A percentile compares a stretch with the other conserved stretches of the same genome.
Evolutionary conservation across 1,140 invertebrate species (phyloP).

Genomic region (Octopus sinensis): DNA sequence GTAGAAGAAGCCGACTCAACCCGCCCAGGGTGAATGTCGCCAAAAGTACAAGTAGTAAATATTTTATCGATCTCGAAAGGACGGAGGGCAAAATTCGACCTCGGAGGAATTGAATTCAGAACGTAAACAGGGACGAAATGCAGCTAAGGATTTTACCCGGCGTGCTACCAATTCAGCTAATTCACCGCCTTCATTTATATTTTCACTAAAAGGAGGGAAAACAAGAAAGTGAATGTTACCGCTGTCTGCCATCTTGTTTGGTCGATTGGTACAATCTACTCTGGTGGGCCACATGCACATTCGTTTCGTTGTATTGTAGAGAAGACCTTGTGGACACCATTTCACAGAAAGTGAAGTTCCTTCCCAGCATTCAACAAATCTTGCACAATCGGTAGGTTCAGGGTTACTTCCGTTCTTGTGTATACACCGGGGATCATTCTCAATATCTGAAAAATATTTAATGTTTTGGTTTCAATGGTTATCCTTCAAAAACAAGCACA

Average conservation of each 20-base stretch:
- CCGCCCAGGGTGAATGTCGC: too few species aligned
- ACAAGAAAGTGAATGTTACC: background rate
- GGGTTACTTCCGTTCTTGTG: conserved; percentile 14
- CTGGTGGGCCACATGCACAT: conserved; percentile 2
- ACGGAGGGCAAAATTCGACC: background rate
- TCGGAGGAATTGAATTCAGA: background rate
- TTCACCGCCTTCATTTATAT: background rate
- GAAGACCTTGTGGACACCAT: conserved; percentile 4
- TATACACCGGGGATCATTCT: conserved; percentile 3
- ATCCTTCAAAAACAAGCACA: too few species aligned
- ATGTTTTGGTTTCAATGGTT: too few species aligned
- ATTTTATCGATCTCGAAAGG: too few species aligned
- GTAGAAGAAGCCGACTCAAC: too few species aligned
- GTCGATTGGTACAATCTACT: background rate
- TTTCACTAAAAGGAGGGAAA: background rate
- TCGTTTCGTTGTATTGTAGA: background rate
- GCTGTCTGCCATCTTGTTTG: background rate
- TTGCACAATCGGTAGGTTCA: background rate
- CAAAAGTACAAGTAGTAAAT: too few species aligned
- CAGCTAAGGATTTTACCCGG: background rate
- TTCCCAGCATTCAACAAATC: conserved; percentile 17
- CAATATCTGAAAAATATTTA: background rate
- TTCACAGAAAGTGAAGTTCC: conserved; percentile 9
- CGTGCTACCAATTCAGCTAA: background rate
- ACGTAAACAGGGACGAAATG: background rate